Evolutionary conservation across 2,113 vertebrate genomes (phyloP), one percentile per base, ranked within the genome.

Genomic region (Neopipo cinnamomea): DNA sequence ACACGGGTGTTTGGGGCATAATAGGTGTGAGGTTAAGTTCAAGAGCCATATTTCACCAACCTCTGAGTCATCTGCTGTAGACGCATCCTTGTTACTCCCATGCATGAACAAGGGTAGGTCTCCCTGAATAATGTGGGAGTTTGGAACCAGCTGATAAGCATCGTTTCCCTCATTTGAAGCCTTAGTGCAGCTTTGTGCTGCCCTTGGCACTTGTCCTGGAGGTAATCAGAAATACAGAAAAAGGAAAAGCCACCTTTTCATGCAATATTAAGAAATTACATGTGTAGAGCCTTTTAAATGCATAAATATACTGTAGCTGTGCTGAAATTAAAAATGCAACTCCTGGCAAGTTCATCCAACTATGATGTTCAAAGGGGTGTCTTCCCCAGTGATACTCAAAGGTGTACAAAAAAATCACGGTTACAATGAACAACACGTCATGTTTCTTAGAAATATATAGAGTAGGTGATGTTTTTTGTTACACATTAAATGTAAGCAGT

Each of bases 251-350:
- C 35, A 41, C 70, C 42, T 88, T 92, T 92, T 86, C 37, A 20
- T 84, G 62, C 67, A n/a, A 3, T 58, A 76, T 81, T 80, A 90
- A 70, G 55, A 72, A 66, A 58, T 83, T 61, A 72, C 12, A 28
- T 55, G 44, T 83, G 50, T 65, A 86, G 82, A 88, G 59, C 33
- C 52, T 88, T 94, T 93, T 80, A 91, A 78, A 85, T 21, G 42
- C 37, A 17, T 78, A 74, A 87, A 77, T 85, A 70, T 35, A 49
- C 55, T 75, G 76, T 86, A 74, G 77, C 74, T 88, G 13, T 74
- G 42, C 66, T 88, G 93, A 92, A 96, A 93, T 89, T 81, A 94
- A 93, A 89, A 84, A 52, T 35, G 6, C 65, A 72, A 71, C 81
- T 94, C 31, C 65, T 85, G 78, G 72, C 67, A 92, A 84, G 61